phyloP scores from a whole-genome alignment of 1,140 invertebrate species.

The Agrypnia vestita region DNA sequence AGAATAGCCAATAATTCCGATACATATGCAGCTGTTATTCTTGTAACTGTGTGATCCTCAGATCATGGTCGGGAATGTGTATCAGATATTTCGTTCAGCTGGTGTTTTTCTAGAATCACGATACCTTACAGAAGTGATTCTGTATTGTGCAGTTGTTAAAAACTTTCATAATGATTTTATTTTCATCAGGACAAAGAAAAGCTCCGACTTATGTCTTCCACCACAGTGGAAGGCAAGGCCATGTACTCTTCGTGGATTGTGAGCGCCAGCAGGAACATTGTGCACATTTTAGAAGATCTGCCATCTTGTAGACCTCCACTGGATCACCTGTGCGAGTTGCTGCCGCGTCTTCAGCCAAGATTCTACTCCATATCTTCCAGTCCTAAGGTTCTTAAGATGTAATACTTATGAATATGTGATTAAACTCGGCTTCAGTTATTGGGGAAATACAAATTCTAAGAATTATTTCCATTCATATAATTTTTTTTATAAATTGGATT shows the following conservation, averaged over 20 bases:
- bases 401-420: no score
- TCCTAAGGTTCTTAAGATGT: constrained; percentile 82
- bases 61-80: no score
- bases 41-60: no score
- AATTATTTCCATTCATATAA: no score
- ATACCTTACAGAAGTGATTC: neutral
- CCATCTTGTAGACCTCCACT: constrained; percentile 93
- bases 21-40: no score
- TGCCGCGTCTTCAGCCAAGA: constrained; percentile 95
- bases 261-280: constrained; percentile 93
- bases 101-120: no score
- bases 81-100: no score
- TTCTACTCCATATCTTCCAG: constrained; percentile 99
- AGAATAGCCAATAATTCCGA: no score
- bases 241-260: constrained; percentile 94
- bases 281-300: constrained; percentile 96
- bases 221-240: constrained; percentile 89
- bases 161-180: neutral
- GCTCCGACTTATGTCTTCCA: constrained; percentile 85
- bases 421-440: no score
- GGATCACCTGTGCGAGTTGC: constrained; percentile 96
- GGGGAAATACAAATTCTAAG: no score
- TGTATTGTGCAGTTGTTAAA: neutral
- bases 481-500: no score
- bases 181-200: constrained; percentile 82